Evolutionary conservation across 2,113 vertebrate genomes (phyloP).

Genomic region (Megalops atlanticus): DNA sequence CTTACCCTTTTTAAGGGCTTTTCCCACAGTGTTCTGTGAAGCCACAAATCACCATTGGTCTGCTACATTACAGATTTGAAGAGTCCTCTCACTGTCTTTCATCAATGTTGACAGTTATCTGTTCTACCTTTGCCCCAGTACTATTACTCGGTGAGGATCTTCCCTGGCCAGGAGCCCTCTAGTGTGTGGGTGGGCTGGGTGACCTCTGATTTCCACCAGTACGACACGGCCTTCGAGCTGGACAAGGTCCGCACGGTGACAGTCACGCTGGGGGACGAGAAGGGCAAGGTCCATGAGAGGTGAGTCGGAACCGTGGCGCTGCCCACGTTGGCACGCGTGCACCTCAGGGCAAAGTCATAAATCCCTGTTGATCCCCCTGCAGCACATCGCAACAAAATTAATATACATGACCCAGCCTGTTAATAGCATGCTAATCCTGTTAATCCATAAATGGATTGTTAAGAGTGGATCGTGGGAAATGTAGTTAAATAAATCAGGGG

Average conservation of each 20-base stretch:
- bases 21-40: neutral
- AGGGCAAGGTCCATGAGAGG: slow-evolving; percentile 97
- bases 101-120: slow-evolving; percentile 11
- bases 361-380: neutral
- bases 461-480: neutral
- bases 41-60: neutral
- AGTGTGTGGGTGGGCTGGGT: slow-evolving; percentile 98
- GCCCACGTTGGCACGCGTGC: no score
- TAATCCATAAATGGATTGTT: neutral
- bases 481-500: no score
- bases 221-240: slow-evolving; percentile 86
- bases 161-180: slow-evolving; percentile 92
- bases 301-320: slow-evolving; percentile 65
- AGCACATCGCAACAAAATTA: neutral
- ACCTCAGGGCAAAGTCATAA: neutral
- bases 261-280: slow-evolving; percentile 93
- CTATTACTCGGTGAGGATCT: slow-evolving; percentile 92
- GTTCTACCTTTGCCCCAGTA: slow-evolving; percentile 72
- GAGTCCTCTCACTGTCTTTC: neutral
- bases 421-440: neutral
- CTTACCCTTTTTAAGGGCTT: neutral
- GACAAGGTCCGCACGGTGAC: slow-evolving; percentile 90
- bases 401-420: neutral
- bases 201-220: slow-evolving; percentile 94
- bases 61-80: neutral